These are phyloP conservation scores for Rhynchotus rufescens DNA, from an alignment of 2,797 vertebrate genomes.

Conservation along the genomic window DNA sequence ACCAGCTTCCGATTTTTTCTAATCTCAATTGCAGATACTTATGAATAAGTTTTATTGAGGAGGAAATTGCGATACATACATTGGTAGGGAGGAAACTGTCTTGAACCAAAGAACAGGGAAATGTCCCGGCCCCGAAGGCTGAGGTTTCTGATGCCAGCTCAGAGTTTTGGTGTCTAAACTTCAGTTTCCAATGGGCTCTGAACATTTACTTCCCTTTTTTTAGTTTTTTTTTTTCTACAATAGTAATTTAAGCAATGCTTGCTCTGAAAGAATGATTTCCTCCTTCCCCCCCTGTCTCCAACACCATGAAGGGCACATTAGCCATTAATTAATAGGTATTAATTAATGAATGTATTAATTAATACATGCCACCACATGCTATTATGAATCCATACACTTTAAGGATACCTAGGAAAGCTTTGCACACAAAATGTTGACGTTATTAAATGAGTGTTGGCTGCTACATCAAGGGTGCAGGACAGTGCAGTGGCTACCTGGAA, in stretches of 20 bases:
- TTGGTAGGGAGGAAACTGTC: not conserved
- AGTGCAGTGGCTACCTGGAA: not conserved
- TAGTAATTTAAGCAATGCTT: not conserved
- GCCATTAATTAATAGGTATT: not conserved
- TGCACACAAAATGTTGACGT: not conserved
- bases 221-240: not conserved
- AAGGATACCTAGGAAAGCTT: not conserved
- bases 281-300: rapidly evolving
- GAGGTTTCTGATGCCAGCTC: not conserved
- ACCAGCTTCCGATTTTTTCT: not conserved
- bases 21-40: not conserved
- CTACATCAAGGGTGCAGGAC: not conserved
- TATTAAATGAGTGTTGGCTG: not conserved
- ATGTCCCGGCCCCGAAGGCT: not conserved
- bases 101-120: not conserved
- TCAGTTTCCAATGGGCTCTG: not conserved
- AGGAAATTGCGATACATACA: too few species aligned
- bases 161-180: not conserved
- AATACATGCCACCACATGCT: not conserved
- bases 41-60: not conserved
- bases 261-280: not conserved
- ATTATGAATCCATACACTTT: constrained; percentile 1
- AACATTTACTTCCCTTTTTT: not conserved
- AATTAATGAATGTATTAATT: too few species aligned
- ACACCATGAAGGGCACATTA: not conserved